phyloP scores from a whole-genome alignment of 2,113 vertebrate genomes.

The Crotalus helleri region DNA sequence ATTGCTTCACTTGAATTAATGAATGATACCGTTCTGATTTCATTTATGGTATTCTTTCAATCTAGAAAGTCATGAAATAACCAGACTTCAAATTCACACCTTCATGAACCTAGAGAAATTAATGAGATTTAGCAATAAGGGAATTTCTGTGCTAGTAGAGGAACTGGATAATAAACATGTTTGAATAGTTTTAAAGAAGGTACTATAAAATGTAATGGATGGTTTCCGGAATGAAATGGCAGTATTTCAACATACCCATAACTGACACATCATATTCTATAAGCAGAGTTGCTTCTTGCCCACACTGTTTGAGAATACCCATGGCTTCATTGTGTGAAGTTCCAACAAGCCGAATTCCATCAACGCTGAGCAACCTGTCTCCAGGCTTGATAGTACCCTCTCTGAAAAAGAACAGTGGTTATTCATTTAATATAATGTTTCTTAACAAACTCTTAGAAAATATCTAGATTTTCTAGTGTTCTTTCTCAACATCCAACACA shows the following conservation, averaged over 20 bases:
- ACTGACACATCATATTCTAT: conserved; percentile 96
- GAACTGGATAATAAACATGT: conserved; percentile 28
- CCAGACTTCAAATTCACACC: conserved; percentile 58
- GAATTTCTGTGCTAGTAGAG: conserved; percentile 32
- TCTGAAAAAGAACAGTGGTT: conserved; percentile 70
- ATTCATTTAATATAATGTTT: conserved; percentile 49
- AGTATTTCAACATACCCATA: conserved; percentile 80
- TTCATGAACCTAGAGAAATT: conserved; percentile 61
- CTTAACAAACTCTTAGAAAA: conserved; percentile 33
- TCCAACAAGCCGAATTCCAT: conserved; percentile 93
- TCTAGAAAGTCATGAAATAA: conserved; percentile 44
- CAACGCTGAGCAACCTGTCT: conserved; percentile 92
- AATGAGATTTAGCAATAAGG: conserved; percentile 40
- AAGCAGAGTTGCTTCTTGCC: conserved; percentile 93
- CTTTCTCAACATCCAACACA: conserved; percentile 30
- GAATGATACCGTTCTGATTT: conserved; percentile 54
- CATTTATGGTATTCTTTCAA: conserved; percentile 43
- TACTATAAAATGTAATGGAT: conserved; percentile 14
- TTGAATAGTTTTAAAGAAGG: conserved; percentile 42
- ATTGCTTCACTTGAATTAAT: conserved; percentile 23
- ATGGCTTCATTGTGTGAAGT: conserved; percentile 90
- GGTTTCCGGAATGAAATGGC: background rate
- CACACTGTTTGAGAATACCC: conserved; percentile 96
- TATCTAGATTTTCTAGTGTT: conserved; percentile 32
- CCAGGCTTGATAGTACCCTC: conserved; percentile 95